Percentiles rank a stretch among this genome's conserved stretches.
These are phyloP conservation scores for Podarcis raffonei DNA, from an alignment of 2,113 vertebrate species.

Conservation along the genomic window DNA sequence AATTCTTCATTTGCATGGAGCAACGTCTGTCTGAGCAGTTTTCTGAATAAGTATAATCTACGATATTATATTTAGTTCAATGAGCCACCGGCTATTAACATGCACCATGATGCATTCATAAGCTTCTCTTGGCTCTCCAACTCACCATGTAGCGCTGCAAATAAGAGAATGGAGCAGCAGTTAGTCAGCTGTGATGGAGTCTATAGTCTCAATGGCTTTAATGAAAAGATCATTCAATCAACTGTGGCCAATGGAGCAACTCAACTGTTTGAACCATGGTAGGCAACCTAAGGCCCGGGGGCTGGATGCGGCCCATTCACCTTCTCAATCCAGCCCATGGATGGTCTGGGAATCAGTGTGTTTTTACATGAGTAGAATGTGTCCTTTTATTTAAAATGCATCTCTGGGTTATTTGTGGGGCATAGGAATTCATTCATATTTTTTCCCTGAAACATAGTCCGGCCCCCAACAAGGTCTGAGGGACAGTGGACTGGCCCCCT, in stretches of 20 bases:
- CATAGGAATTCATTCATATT: too few species aligned
- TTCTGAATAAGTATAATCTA: slow-evolving; percentile 17
- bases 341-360: too few species aligned
- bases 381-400: too few species aligned
- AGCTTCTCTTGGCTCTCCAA: rapidly evolving
- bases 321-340: too few species aligned
- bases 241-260: background rate
- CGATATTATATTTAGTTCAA: background rate
- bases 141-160: background rate
- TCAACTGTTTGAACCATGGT: background rate
- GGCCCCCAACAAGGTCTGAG: too few species aligned
- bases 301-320: too few species aligned
- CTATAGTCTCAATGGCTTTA: background rate
- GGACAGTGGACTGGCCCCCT: too few species aligned
- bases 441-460: too few species aligned
- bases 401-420: too few species aligned
- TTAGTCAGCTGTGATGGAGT: background rate
- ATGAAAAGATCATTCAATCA: background rate
- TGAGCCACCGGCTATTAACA: background rate
- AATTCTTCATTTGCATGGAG: slow-evolving; percentile 11
- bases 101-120: background rate
- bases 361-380: too few species aligned
- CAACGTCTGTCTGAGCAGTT: slow-evolving; percentile 16
- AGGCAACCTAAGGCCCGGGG: too few species aligned
- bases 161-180: background rate